phyloP scores from a whole-genome alignment of 2,113 vertebrate species.

The Candoia aspera region DNA sequence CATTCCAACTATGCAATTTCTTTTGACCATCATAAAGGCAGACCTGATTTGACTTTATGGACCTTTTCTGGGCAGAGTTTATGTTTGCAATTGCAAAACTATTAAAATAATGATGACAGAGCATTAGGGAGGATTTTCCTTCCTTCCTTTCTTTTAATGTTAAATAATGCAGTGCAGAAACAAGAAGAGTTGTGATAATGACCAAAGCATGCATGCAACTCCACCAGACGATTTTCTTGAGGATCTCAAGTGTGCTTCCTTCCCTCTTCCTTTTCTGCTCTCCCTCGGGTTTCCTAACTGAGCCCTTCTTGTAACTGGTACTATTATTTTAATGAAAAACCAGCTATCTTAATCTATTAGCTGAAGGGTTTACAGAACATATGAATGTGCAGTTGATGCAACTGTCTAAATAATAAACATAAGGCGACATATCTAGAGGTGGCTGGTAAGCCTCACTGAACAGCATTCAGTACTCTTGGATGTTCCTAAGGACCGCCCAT shows the following conservation, averaged over 20 bases:
- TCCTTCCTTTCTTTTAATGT: neutral
- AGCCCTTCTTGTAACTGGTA: neutral
- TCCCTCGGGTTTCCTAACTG: neutral
- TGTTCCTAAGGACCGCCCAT: neutral
- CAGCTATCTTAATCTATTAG: neutral
- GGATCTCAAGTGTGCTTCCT: neutral
- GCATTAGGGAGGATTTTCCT: conserved; percentile 19
- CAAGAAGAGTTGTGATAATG: neutral
- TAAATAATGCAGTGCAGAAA: conserved; percentile 14
- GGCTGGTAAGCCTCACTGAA: too few species aligned
- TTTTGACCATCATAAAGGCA: conserved; percentile 64
- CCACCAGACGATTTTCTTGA: conserved; percentile 3
- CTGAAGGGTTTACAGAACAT: neutral
- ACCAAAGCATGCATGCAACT: neutral
- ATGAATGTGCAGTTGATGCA: neutral
- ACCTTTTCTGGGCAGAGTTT: conserved; percentile 7
- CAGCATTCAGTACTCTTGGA: neutral
- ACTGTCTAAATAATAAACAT: neutral
- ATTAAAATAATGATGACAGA: conserved; percentile 38
- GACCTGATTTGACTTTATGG: conserved; percentile 63
- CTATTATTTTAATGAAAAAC: neutral
- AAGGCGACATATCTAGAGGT: neutral
- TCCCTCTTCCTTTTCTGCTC: neutral
- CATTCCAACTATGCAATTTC: conserved; percentile 66
- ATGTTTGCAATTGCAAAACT: conserved; percentile 47